Evolutionary conservation across 2,888 invertebrate genomes (phyloP).

Genomic region (Trachelus iudaicus): DNA sequence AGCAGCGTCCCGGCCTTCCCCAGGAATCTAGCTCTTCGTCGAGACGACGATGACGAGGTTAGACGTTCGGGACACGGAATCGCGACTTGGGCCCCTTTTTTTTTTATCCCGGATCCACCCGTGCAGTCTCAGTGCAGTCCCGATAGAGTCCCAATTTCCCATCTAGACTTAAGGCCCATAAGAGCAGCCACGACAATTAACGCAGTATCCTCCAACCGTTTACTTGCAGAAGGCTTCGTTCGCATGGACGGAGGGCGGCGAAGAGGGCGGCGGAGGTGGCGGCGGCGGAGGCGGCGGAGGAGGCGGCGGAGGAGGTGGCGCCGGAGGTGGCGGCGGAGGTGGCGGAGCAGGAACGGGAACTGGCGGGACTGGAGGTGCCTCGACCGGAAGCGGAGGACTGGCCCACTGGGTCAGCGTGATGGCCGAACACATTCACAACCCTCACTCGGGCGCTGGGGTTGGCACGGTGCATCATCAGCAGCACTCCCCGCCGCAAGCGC

Average conservation of each 20-base stretch:
- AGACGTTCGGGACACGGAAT: conserved; percentile 12
- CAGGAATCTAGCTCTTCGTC: conserved; percentile 60
- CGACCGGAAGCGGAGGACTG: conserved; percentile 70
- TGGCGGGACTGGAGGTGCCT: conserved; percentile 54
- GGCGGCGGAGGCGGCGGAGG: conserved; percentile 63
- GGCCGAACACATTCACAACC: conserved; percentile 94
- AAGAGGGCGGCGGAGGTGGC: conserved; percentile 68
- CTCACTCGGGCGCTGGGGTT: conserved; percentile 71
- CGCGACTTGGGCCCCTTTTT: not conserved
- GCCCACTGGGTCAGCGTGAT: conserved; percentile 98
- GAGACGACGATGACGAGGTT: conserved; percentile 62
- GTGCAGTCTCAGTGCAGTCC: too few species aligned
- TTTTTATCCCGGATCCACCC: too few species aligned
- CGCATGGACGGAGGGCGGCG: conserved; percentile 69
- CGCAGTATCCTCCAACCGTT: conserved; percentile 30
- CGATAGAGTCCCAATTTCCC: too few species aligned
- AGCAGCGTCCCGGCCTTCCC: conserved; percentile 65
- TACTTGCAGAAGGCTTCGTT: conserved; percentile 67
- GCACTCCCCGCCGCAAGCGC: conserved; percentile 61
- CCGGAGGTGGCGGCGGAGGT: conserved; percentile 65
- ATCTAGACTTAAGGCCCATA: too few species aligned
- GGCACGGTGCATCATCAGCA: conserved; percentile 71
- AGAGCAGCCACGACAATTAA: not conserved
- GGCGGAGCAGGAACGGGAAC: conserved; percentile 67
- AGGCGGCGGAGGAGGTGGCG: conserved; percentile 65